Conservation (phyloP, 2,113 vertebrate genomes). For the Mustela lutreola region DNA sequence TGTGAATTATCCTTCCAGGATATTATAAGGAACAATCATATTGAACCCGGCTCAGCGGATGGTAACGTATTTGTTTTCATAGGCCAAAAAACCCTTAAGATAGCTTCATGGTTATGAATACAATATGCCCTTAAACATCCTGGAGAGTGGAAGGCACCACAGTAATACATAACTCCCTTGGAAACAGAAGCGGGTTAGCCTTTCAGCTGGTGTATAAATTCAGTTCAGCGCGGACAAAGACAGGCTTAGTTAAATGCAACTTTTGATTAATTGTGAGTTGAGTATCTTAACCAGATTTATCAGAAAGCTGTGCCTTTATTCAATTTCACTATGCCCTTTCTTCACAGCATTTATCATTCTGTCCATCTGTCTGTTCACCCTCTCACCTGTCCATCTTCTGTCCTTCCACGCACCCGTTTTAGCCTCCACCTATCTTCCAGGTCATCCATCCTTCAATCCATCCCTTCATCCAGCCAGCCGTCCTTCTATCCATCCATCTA, state of each 20-base stretch:
- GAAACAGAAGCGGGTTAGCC: not conserved
- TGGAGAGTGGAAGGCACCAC: not conserved
- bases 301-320: slow-evolving; percentile 14
- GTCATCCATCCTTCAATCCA: not conserved
- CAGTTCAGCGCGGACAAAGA: slow-evolving; percentile 4
- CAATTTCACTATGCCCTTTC: not conserved
- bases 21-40: not conserved
- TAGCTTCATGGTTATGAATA: not conserved
- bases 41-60: not conserved
- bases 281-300: slow-evolving; percentile 21
- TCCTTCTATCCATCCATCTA: not conserved
- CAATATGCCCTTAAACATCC: not conserved
- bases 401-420: not conserved
- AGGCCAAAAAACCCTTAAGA: not conserved
- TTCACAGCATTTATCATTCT: not conserved
- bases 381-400: not conserved
- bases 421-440: not conserved
- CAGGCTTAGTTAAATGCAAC: not conserved
- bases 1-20: not conserved
- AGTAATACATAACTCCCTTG: not conserved
- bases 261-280: slow-evolving; percentile 38
- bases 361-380: not conserved
- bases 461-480: no score
- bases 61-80: not conserved
- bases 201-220: slow-evolving; percentile 14